Evolutionary conservation across 2,113 vertebrate species (phyloP).

Genomic region (Bubo scandiacus): DNA sequence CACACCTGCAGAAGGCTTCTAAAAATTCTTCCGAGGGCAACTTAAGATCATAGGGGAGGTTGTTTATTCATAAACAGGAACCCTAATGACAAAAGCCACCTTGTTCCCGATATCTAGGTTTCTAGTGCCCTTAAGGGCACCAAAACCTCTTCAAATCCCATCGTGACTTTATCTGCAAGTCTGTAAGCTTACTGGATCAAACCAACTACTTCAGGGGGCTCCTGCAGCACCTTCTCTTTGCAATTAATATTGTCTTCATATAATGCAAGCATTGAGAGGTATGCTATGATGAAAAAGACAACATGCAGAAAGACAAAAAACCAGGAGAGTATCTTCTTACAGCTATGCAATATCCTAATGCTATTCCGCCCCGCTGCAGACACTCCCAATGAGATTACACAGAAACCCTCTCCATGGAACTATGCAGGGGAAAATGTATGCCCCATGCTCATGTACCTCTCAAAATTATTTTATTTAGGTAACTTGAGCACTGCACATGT

Average conservation of each 20-base stretch:
- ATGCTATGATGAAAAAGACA: neutral
- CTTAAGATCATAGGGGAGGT: neutral
- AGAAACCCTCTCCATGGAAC: neutral
- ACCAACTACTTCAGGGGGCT: neutral
- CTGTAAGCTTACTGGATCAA: neutral
- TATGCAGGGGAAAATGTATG: neutral
- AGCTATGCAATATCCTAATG: neutral
- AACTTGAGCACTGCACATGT: neutral
- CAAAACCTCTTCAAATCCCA: neutral
- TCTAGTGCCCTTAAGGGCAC: neutral
- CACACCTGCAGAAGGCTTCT: neutral
- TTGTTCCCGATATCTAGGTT: neutral
- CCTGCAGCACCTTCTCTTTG: neutral
- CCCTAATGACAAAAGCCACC: neutral
- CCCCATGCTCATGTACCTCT: neutral
- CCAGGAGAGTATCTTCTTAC: neutral
- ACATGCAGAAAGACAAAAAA: neutral
- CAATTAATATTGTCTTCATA: neutral
- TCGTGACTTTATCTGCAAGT: neutral
- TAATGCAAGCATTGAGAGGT: neutral
- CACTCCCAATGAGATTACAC: neutral
- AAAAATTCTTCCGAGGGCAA: neutral
- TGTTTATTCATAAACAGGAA: neutral
- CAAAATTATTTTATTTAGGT: neutral
- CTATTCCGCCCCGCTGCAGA: neutral